Conservation (phyloP, 2,888 invertebrate genomes). For the Oscheius onirici region DNA sequence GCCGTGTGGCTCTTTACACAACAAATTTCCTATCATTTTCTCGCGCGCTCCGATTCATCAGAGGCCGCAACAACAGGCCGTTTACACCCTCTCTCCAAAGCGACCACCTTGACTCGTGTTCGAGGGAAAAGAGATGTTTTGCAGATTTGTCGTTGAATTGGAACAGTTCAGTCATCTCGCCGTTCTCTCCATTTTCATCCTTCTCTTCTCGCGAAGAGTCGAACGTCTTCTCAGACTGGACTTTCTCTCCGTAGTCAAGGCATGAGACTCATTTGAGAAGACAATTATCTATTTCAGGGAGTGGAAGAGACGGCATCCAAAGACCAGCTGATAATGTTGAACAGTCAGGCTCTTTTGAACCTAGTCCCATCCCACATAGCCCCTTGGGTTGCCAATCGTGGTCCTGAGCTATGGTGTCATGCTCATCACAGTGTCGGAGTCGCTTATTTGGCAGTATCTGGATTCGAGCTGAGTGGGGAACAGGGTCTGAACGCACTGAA, state of each 20-base stretch:
- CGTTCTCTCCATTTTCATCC: slow-evolving; percentile 55
- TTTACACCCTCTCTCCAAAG: slow-evolving; percentile 28
- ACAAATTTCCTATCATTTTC: slow-evolving; percentile 20
- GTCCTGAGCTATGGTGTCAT: slow-evolving; percentile 50
- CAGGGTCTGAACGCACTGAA: slow-evolving; percentile 57
- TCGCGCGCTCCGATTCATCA: slow-evolving; percentile 24
- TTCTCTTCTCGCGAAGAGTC: slow-evolving; percentile 59
- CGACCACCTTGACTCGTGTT: neutral
- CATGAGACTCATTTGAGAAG: slow-evolving; percentile 8
- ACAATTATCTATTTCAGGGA: slow-evolving; percentile 16
- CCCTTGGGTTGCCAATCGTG: slow-evolving; percentile 46
- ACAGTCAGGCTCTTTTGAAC: slow-evolving; percentile 64
- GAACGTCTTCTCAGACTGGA: slow-evolving; percentile 66
- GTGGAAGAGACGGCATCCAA: slow-evolving; percentile 46
- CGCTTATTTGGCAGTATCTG: slow-evolving; percentile 56
- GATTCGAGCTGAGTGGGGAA: slow-evolving; percentile 55
- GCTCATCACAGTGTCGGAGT: slow-evolving; percentile 54
- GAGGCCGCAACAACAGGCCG: slow-evolving; percentile 23
- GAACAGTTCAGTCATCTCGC: slow-evolving; percentile 61
- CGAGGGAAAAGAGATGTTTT: neutral
- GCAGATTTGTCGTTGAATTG: slow-evolving; percentile 60
- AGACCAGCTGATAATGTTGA: slow-evolving; percentile 47
- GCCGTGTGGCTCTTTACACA: slow-evolving; percentile 2
- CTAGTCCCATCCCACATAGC: slow-evolving; percentile 68
- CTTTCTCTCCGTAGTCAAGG: slow-evolving; percentile 65